Evolutionary conservation across 1,140 invertebrate genomes (phyloP), one percentile per base, ranked within the genome.

Genomic region (Acromyrmex charruanus): DNA sequence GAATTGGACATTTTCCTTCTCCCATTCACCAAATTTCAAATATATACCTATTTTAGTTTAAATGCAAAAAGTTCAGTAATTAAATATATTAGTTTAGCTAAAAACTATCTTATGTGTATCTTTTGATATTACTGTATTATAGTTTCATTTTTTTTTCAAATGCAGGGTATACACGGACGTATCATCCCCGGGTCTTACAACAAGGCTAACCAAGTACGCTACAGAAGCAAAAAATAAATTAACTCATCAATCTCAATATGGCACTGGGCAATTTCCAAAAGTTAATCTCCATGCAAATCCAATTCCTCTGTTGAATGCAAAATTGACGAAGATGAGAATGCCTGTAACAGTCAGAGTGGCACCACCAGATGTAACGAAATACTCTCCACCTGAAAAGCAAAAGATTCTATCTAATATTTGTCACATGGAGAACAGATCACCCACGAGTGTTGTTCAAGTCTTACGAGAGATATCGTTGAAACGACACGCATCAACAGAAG

Each of bases 201-300:
- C 93, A 39, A 87, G 95, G 35, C 77, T 95, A 63, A 94, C 93
- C n/a, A 95, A 94, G 82, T 95, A 95, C 71, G 95, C 94, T 1
- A 89, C 92, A 0, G 94, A 95, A 88, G 92, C 93, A 3, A 94
- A 90, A 49, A 92, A 59, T 35, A 95, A 93, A 81, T 88, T 95
- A 63, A 94, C 90, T 7, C 93, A 94, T 89, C 94, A 95, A 28
- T 91, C 94, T 6, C 94, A 94, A 21, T 95, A 95, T 69, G 89
- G 91, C 10, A 84, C 92, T 9, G 95, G 95, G 1, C 95, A 95
- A 58, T 95, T 95, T 92, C 95, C 95, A 28, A 94, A 93, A 87
- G 92, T 95, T 18, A 95, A 95, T 91, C 87, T 95, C 6, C 85
- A 94, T 63, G 92, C 93, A 9, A 94, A 87, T 90, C 93, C 94